Conservation (phyloP, 2,113 vertebrate genomes). For the Penelope pileata region DNA sequence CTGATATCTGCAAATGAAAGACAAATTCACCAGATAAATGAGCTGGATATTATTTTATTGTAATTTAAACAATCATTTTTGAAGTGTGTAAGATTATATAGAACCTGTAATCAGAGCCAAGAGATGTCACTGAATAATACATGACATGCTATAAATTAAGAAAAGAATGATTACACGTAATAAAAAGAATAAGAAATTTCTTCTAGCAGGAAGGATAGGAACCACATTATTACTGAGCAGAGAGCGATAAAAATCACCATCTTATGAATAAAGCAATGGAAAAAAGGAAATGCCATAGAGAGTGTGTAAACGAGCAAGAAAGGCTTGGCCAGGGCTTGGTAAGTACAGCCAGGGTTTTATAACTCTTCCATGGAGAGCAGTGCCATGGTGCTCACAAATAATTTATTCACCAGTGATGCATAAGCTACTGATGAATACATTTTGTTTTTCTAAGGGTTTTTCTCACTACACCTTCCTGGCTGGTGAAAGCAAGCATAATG, state of each 20-base stretch:
- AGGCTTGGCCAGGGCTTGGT: constrained; percentile 31
- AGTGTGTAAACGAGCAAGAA: neutral
- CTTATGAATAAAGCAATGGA: constrained; percentile 70
- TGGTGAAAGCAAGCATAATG: neutral
- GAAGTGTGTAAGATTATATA: constrained; percentile 67
- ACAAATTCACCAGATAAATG: constrained; percentile 64
- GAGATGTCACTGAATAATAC: constrained; percentile 73
- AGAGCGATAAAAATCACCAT: constrained; percentile 62
- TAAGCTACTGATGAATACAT: constrained; percentile 29
- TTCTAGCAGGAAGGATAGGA: constrained; percentile 64
- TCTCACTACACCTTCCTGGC: constrained; percentile 1
- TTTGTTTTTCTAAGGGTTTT: neutral
- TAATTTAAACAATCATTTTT: constrained; percentile 74
- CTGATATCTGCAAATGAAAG: constrained; percentile 50
- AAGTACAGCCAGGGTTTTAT: constrained; percentile 46
- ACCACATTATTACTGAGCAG: constrained; percentile 60
- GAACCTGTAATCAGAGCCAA: constrained; percentile 72
- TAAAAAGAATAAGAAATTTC: constrained; percentile 72
- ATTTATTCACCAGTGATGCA: neutral
- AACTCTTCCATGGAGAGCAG: constrained; percentile 14
- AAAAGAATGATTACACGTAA: constrained; percentile 68
- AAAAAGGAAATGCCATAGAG: constrained; percentile 42
- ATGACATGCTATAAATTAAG: constrained; percentile 73
- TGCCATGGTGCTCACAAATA: neutral
- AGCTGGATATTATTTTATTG: constrained; percentile 75